Percentiles rank a stretch among this genome's conserved stretches.
Evolutionary conservation across 2,797 vertebrate genomes (phyloP).

Genomic region (Sebastolobus alascanus): DNA sequence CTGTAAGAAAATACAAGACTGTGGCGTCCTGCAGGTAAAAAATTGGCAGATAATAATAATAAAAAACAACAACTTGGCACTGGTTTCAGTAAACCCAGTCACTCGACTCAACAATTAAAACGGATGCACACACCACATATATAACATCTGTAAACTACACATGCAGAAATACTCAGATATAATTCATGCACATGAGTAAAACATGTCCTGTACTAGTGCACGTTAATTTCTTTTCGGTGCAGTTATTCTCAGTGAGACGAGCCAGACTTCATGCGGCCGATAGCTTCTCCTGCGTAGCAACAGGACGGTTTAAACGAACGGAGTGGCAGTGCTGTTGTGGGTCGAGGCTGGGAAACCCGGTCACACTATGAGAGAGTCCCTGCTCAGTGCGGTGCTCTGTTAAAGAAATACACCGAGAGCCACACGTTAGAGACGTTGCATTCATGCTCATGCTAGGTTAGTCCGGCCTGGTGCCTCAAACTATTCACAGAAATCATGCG

Average conservation of each 20-base stretch:
- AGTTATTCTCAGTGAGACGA: slow-evolving; percentile 54
- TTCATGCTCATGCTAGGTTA: slow-evolving; percentile 65
- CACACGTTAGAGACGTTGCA: slow-evolving; percentile 77
- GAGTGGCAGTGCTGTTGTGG: slow-evolving; percentile 41
- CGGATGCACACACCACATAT: slow-evolving; percentile 7
- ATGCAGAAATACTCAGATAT: slow-evolving; percentile 27
- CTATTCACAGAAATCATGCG: slow-evolving; percentile 46
- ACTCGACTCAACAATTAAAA: slow-evolving; percentile 20
- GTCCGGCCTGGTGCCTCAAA: slow-evolving; percentile 39
- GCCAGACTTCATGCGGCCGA: slow-evolving; percentile 41
- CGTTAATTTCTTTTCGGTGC: slow-evolving; percentile 21
- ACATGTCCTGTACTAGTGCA: background rate
- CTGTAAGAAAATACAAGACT: slow-evolving; percentile 25
- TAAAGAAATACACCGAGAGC: slow-evolving; percentile 84
- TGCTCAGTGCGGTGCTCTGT: slow-evolving; percentile 88
- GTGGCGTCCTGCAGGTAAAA: slow-evolving; percentile 15
- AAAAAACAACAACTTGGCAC: slow-evolving; percentile 58
- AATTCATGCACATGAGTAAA: slow-evolving; percentile 20
- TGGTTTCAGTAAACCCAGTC: slow-evolving; percentile 16
- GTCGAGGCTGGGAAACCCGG: slow-evolving; percentile 47
- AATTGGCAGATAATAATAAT: slow-evolving; percentile 46
- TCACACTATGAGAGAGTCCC: slow-evolving; percentile 88
- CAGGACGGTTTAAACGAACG: slow-evolving; percentile 58
- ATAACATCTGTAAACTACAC: slow-evolving; percentile 12
- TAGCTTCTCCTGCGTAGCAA: slow-evolving; percentile 52